Base-by-base conservation (phyloP, 2,113 vertebrate species). In the Brachyhypopomus occidentalis region DNA sequence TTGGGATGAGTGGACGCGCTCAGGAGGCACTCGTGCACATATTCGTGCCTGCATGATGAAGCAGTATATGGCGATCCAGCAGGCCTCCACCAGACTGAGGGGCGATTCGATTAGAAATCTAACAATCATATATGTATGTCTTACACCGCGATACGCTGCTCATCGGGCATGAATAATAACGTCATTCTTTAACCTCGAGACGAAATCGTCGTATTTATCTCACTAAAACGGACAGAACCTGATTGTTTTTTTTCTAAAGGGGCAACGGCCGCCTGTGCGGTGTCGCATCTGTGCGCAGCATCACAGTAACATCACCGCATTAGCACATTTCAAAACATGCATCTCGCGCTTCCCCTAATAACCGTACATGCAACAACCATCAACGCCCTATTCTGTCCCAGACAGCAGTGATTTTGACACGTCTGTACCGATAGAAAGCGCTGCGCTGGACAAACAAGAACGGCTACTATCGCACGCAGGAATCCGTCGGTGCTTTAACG, bases 271-370 rank as follows among this genome's bases (percentile, higher is more conserved):
- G 45, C 12, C 45, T 14, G 45, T 67, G 41, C 58, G 66, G 78
- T 77, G 78, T 71, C 64, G 73, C 70, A 62, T 83, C 82, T 69
- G 48, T 67, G 66, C 74, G 38, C 82, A 79, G 70, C 76, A 78
- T 73, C 45, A 52, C 45, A 52, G 12, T 36, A 55, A 30, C 83
- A 80, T 38, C 83, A 58, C 52, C 48, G 69, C 63, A 71, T 64
- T 48, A 69, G 36, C 52, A 55, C 75, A 30, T 22, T 52, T 52
- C 45, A 11, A 52, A 52, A 11, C 45, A 52, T 52, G 2, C 45
- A 52, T 52, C 45, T 52, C 9, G 45, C 45, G 45, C 4, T 48
- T 52, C 36, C 19, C 30, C 30, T 14, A 64, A 64, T 12, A 64
- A 14, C 6, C n/a, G 27, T 12, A 12, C 66, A 0, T 5, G 45